These are phyloP conservation scores for Oscheius sp. DNA, from an alignment of 2,888 invertebrate genomes.

Conservation along the genomic window DNA sequence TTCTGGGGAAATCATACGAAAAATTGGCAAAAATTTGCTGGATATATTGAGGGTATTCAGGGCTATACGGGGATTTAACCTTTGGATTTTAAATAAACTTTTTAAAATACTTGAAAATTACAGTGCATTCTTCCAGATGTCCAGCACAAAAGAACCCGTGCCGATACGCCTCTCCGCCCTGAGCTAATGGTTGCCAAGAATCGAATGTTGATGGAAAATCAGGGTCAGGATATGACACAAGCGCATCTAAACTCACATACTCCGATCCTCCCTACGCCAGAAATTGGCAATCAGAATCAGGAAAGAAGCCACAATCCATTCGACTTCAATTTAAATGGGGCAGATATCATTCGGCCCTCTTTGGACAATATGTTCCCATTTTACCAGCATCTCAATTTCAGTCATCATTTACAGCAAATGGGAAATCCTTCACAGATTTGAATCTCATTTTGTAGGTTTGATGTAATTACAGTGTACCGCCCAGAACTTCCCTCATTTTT, in stretches of 20 bases:
- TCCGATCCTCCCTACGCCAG: neutral
- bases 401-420: no score
- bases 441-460: no score
- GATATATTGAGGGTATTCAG: neutral
- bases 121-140: constrained; percentile 58
- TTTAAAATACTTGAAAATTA: neutral
- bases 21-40: neutral
- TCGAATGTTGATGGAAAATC: neutral
- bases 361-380: constrained; percentile 12
- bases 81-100: no score
- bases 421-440: no score
- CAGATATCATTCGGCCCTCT: neutral
- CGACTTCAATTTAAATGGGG: neutral
- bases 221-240: neutral
- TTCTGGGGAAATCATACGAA: neutral
- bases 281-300: neutral
- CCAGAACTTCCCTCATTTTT: neutral
- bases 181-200: neutral
- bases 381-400: neutral
- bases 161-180: constrained; percentile 1
- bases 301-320: neutral
- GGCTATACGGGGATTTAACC: no score
- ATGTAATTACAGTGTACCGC: neutral
- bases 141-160: constrained; percentile 66
- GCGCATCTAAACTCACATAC: neutral